Evolutionary conservation across 2,888 invertebrate species (phyloP), one percentile per base, ranked within the genome.

Genomic region (Cephus spinipes): DNA sequence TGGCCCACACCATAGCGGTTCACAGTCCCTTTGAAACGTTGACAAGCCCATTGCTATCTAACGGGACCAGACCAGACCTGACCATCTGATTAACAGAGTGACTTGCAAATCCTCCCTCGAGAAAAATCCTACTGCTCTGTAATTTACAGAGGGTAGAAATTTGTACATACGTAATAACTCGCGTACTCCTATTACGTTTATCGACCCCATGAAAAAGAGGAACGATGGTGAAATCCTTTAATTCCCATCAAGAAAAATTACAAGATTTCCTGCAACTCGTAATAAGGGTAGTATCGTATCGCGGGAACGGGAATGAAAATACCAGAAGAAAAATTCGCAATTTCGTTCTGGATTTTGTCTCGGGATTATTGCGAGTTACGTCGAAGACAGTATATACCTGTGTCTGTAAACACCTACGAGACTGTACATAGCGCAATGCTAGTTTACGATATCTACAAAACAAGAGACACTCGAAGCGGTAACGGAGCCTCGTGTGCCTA

Each of bases 401-500:
- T 55, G 23, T 55, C 55, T 23, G 23, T 55, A 9, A 1, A 55
- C 23, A 40, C 1, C 55, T 9, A 9, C 9, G 23, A 9, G 9
- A 23, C 55, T 55, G 1, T 55, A 9, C 2, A 6, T 4, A 6
- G 55, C 6, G 23, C 9, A 55, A 55, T 11, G 55, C 9, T 23
- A 23, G 55, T 55, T 55, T 55, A 55, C 55, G 55, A 55, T 55
- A 55, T 23, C 55, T 23, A 55, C 55, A 9, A 55, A 55, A 23
- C 23, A 55, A 55, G 55, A 23, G 55, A 9, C 23, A 55, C 23
- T 55, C 23, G 9, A 23, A 55, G 55, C 55, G 55, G 55, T 23
- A 55, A 55, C 55, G 9, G 55, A 23, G 69, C 36, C 9, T 68
- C 71, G 71, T 76, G 77, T 68, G 73, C 34, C 40, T 76, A 79